phyloP scores from a whole-genome alignment of 2,113 vertebrate species.

The Chaenocephalus aceratus region DNA sequence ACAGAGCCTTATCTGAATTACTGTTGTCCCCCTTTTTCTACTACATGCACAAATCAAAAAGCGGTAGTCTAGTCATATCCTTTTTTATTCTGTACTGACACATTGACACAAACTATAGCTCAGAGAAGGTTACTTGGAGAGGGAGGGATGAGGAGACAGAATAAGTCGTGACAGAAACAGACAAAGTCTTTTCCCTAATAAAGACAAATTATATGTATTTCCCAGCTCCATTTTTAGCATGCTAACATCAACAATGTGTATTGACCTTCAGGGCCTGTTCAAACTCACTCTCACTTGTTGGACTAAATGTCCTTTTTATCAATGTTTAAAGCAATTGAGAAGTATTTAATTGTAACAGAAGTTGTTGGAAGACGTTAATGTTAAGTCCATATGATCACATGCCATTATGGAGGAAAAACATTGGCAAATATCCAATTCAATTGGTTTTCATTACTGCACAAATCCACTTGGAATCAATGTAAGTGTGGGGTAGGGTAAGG shows the following conservation, averaged over 20 bases:
- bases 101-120: constrained; percentile 2
- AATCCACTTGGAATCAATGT: not conserved
- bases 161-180: constrained; percentile 1
- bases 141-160: not conserved
- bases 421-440: constrained; percentile 1
- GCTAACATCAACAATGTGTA: constrained; percentile 15
- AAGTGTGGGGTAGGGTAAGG: not conserved
- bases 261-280: constrained; percentile 33
- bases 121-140: constrained; percentile 21
- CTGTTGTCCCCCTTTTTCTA: not conserved
- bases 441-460: constrained; percentile 2
- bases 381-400: not conserved
- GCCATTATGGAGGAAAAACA: not conserved
- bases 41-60: not conserved
- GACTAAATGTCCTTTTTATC: too few relatives aligned
- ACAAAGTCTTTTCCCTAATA: constrained; percentile 14
- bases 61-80: not conserved
- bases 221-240: constrained; percentile 11
- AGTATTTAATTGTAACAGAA: not conserved
- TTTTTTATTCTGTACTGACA: constrained; percentile 7
- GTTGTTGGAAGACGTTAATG: not conserved
- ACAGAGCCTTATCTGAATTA: not conserved
- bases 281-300: not conserved
- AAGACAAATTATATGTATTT: constrained; percentile 17
- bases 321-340: not conserved